Evolutionary conservation across 2,113 vertebrate genomes (phyloP).

Genomic region (Blennius ocellaris): DNA sequence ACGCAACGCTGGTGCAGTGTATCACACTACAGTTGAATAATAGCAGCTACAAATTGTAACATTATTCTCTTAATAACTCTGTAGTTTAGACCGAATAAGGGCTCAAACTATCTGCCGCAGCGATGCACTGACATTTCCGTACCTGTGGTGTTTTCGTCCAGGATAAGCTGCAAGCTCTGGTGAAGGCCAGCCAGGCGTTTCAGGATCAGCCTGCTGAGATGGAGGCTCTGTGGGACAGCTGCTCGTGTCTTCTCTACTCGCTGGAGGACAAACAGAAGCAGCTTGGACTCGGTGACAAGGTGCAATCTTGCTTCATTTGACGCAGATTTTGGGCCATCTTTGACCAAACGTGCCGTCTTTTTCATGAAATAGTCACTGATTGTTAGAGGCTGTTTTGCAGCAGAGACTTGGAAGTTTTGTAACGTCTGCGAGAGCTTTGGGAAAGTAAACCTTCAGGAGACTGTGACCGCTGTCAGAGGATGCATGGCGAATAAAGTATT

Average conservation of each 20-base stretch:
- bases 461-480: background rate
- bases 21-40: too few relatives aligned
- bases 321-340: background rate
- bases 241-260: conserved; percentile 86
- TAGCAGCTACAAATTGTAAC: background rate
- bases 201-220: conserved; percentile 83
- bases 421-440: background rate
- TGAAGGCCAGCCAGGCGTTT: conserved; percentile 87
- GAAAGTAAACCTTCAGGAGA: background rate
- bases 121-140: background rate
- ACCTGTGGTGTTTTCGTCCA: conserved; percentile 52
- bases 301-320: conserved; percentile 46
- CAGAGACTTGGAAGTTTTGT: too few relatives aligned
- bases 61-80: background rate
- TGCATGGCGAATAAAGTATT: background rate
- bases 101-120: background rate
- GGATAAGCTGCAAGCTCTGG: conserved; percentile 90
- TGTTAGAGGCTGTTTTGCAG: too few relatives aligned
- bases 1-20: too few relatives aligned
- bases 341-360: background rate
- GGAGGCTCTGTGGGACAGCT: conserved; percentile 85
- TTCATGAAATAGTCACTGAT: background rate
- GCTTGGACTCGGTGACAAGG: conserved; percentile 89
- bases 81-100: background rate
- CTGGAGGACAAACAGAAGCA: conserved; percentile 88